Conservation (phyloP, 2,888 invertebrate species). For the Eupithecia dodoneata region DNA sequence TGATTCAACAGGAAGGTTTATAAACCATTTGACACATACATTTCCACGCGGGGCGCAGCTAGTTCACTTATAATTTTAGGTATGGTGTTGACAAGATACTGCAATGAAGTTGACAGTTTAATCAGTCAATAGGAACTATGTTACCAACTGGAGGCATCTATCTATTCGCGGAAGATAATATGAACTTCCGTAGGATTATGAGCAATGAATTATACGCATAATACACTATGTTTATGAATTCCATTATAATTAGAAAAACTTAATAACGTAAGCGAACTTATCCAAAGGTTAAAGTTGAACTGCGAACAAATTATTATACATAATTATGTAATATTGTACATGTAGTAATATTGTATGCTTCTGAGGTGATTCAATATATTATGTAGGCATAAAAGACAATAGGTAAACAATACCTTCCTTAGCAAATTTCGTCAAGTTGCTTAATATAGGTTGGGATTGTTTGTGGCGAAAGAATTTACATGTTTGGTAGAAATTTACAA, state of each 20-base stretch:
- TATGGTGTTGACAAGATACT: no score
- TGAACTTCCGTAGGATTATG: neutral
- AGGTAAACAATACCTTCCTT: neutral
- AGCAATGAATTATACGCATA: neutral
- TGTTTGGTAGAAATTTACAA: neutral
- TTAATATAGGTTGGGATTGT: neutral
- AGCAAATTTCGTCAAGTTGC: neutral
- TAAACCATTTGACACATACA: no score
- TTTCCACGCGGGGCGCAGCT: no score
- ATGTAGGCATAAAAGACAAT: neutral
- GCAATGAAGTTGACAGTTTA: no score
- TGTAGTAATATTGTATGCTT: neutral
- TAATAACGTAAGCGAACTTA: constrained; percentile 3
- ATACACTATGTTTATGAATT: neutral
- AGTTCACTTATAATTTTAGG: no score
- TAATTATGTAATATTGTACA: neutral
- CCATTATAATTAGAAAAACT: constrained; percentile 5
- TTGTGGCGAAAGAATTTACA: neutral
- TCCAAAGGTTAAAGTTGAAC: constrained; percentile 13
- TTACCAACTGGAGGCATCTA: neutral
- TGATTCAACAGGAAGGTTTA: no score
- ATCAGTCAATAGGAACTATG: neutral
- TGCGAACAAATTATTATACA: constrained; percentile 6
- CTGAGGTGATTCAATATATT: neutral
- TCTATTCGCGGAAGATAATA: neutral